Percentiles rank a stretch among this genome's conserved stretches.
These are phyloP conservation scores for Plecturocebus donacophilus DNA, from an alignment of 2,113 vertebrate genomes.

Conservation along the genomic window DNA sequence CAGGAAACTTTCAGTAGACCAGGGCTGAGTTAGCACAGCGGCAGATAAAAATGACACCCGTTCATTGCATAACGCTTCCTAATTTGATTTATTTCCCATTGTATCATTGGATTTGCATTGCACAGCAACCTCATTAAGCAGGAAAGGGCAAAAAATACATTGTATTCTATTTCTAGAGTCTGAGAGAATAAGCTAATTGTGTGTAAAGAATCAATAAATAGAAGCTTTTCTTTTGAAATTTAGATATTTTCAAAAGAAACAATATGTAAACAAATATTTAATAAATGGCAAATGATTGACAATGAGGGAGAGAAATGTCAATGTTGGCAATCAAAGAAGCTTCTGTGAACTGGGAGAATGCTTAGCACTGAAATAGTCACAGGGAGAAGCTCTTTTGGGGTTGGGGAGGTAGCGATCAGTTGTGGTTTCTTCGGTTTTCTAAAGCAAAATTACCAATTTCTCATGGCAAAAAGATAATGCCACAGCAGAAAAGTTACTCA, in stretches of 20 bases:
- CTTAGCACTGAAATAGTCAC: accelerated
- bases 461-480: not conserved
- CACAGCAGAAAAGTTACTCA: not conserved
- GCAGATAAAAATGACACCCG: conserved; percentile 3
- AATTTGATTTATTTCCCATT: conserved; percentile 32
- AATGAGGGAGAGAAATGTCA: not conserved
- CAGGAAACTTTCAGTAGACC: not conserved
- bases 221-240: not conserved
- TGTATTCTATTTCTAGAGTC: not conserved
- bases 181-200: not conserved
- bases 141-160: not conserved
- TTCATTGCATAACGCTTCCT: not conserved
- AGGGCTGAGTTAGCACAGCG: not conserved
- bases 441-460: not conserved
- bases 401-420: accelerated
- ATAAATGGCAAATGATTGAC: not conserved
- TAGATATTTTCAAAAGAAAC: not conserved
- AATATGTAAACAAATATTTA: not conserved
- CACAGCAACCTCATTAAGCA: not conserved
- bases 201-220: not conserved
- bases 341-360: no score
- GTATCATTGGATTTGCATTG: not conserved
- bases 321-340: not conserved
- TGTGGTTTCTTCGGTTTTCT: not conserved
- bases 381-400: not conserved